phyloP scores from a whole-genome alignment of 1,140 invertebrate species.

The Cydia strobilella region DNA sequence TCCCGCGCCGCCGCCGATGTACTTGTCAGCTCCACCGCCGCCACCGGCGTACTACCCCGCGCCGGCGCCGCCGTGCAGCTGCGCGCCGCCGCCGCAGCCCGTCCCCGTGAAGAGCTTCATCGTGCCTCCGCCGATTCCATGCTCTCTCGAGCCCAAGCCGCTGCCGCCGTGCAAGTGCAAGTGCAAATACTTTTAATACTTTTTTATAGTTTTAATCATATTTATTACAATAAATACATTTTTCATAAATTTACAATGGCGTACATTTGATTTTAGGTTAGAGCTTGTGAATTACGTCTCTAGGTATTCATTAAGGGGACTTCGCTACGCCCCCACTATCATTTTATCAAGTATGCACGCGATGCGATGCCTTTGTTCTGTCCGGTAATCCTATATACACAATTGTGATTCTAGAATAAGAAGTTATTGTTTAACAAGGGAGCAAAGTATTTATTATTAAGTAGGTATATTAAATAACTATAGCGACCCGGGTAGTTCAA shows the following conservation, averaged over 20 bases:
- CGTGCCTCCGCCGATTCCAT: conserved; percentile 25
- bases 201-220: not conserved
- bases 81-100: conserved; percentile 29
- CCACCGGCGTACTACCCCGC: conserved; percentile 37
- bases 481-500: no score
- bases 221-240: conserved; percentile 25
- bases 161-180: not conserved
- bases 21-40: not conserved
- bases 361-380: not conserved
- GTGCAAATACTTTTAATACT: conserved; percentile 20
- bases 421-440: no score
- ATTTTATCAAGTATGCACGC: conserved; percentile 6
- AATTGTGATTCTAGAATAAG: no score
- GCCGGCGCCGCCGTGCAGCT: conserved; percentile 35
- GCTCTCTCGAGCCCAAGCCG: conserved; percentile 21
- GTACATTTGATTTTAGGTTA: conserved; percentile 2
- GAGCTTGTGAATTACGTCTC: not conserved
- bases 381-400: not conserved
- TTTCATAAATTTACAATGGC: conserved; percentile 21
- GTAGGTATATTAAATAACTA: no score
- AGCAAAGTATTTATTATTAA: no score
- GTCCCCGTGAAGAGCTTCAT: conserved; percentile 24
- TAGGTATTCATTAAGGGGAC: not conserved
- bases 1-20: conserved; percentile 19
- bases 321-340: not conserved